Evolutionary conservation across 2,888 invertebrate genomes (phyloP).

Genomic region (Meteorus cinctellus): DNA sequence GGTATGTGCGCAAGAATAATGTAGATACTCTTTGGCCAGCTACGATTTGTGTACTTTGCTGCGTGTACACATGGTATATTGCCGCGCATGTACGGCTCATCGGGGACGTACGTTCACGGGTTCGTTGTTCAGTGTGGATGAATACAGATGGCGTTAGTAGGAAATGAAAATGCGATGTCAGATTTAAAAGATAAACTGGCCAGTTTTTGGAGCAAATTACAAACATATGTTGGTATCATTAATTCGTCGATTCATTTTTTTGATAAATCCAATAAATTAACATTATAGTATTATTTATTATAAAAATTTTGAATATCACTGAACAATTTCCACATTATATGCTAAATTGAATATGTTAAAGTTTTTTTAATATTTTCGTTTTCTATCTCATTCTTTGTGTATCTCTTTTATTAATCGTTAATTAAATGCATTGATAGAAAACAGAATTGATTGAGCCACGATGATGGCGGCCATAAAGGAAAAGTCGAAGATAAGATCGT

Average conservation of each 20-base stretch:
- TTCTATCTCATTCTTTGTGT: background rate
- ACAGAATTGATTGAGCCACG: background rate
- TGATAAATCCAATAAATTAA: too few relatives aligned
- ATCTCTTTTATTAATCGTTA: background rate
- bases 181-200: background rate
- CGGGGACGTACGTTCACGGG: background rate
- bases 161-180: background rate
- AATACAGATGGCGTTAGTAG: constrained; percentile 52
- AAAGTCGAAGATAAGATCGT: background rate
- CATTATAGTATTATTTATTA: too few relatives aligned
- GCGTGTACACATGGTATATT: constrained; percentile 13
- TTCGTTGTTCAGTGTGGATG: constrained; percentile 35
- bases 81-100: constrained; percentile 21
- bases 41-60: background rate
- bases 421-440: background rate
- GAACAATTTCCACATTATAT: too few relatives aligned
- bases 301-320: too few relatives aligned
- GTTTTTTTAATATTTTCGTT: background rate
- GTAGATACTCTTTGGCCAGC: background rate
- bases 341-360: too few relatives aligned
- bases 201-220: background rate
- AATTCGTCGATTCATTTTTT: too few relatives aligned
- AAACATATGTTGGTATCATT: too few relatives aligned
- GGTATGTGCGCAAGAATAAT: background rate
- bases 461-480: background rate